Evolutionary conservation across 2,797 vertebrate genomes (phyloP).

Genomic region (Calcarius lapponicus): DNA sequence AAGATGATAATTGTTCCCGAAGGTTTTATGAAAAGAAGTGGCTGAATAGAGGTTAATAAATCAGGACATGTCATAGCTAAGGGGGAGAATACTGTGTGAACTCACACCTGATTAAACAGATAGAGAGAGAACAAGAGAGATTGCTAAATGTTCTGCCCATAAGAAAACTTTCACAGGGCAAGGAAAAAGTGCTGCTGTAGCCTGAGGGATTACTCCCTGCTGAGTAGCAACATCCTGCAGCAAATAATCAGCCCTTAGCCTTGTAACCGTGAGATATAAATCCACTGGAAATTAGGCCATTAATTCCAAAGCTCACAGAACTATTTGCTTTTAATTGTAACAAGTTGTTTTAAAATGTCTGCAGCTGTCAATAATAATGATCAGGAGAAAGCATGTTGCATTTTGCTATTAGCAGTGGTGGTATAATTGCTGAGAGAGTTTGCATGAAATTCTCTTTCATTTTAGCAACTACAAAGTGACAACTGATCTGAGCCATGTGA

Average conservation of each 20-base stretch:
- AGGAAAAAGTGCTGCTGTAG: not conserved
- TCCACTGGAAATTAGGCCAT: slow-evolving; percentile 7
- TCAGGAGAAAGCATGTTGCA: not conserved
- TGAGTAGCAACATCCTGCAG: slow-evolving; percentile 2
- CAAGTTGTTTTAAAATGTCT: slow-evolving; percentile 15
- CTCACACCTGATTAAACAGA: slow-evolving; percentile 60
- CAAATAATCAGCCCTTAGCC: slow-evolving; percentile 3
- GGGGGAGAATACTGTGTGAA: slow-evolving; percentile 15
- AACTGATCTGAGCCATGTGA: not conserved
- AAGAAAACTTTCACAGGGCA: slow-evolving; percentile 59
- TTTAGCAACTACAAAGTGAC: slow-evolving; percentile 43
- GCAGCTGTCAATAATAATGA: slow-evolving; percentile 10
- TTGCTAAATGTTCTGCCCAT: slow-evolving; percentile 17
- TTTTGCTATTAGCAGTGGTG: slow-evolving; percentile 14
- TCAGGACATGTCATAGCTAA: not conserved
- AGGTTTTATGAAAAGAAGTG: not conserved
- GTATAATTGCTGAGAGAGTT: slow-evolving; percentile 7
- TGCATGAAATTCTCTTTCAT: slow-evolving; percentile 7
- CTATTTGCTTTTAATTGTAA: slow-evolving; percentile 33
- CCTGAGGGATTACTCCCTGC: not conserved
- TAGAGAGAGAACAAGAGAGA: not conserved
- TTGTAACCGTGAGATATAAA: not conserved
- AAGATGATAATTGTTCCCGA: not conserved
- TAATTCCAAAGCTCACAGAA: not conserved
- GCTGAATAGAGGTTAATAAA: slow-evolving; percentile 37